Conservation (phyloP, 1,140 invertebrate species). For the Eulimnadia texana region DNA sequence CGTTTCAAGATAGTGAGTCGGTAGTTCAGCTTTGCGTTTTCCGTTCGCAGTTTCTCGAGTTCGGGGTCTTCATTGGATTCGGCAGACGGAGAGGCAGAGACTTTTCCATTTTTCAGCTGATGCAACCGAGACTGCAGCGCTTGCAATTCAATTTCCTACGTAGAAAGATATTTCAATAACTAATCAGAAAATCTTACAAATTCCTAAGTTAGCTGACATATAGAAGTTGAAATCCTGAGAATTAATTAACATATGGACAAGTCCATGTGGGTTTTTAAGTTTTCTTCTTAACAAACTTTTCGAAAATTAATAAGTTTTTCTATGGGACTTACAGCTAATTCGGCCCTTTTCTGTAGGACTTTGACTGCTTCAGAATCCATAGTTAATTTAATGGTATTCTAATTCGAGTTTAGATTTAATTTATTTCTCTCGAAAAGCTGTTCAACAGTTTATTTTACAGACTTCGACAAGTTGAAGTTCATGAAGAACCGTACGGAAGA, state of each 20-base stretch:
- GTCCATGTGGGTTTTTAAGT: too few species aligned
- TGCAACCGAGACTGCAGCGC: neutral
- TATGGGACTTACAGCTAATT: neutral
- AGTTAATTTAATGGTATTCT: neutral
- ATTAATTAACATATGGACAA: too few species aligned
- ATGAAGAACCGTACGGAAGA: too few species aligned
- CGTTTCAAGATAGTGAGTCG: slow-evolving; percentile 60
- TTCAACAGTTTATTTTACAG: too few species aligned
- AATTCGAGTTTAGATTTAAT: neutral
- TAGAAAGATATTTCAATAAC: neutral
- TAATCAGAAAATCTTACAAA: too few species aligned
- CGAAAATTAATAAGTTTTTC: too few species aligned
- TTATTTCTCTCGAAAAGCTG: too few species aligned
- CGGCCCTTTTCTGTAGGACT: neutral
- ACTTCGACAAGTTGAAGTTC: too few species aligned
- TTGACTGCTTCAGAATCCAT: neutral
- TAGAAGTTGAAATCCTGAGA: too few species aligned
- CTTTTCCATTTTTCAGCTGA: slow-evolving; percentile 1
- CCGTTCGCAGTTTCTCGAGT: slow-evolving; percentile 24
- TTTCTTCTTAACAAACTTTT: too few species aligned
- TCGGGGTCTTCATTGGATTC: slow-evolving; percentile 94
- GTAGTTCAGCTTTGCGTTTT: slow-evolving; percentile 74
- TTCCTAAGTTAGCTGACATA: too few species aligned
- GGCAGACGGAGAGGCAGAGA: slow-evolving; percentile 56
- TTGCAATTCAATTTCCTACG: slow-evolving; percentile 2